Evolutionary conservation across 92 coral and sea anemone genomes (phyloP).

Genomic region (Palythoa heliodiscus): DNA sequence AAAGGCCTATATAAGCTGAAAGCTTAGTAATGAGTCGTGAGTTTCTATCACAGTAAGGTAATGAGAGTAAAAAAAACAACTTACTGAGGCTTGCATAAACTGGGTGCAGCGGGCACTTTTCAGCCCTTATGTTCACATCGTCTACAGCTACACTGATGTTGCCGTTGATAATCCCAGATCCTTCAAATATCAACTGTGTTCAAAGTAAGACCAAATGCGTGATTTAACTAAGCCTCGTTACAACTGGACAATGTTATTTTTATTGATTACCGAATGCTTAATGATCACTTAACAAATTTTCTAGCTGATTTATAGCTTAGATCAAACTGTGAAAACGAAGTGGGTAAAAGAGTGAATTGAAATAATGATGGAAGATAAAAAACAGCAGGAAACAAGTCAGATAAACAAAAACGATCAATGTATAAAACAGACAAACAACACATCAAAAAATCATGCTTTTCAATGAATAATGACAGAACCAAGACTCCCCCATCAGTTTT

Average conservation of each 20-base stretch:
- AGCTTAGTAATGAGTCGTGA: too few relatives aligned
- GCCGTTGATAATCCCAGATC: conserved; percentile 46
- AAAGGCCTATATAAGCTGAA: too few relatives aligned
- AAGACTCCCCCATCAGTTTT: too few relatives aligned
- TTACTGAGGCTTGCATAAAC: conserved; percentile 65
- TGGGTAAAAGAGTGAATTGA: neutral
- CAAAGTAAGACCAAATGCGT: neutral
- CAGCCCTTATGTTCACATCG: conserved; percentile 53
- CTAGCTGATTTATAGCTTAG: neutral
- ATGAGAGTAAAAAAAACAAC: neutral
- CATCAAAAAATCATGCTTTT: too few relatives aligned
- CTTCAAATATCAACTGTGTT: conserved; percentile 61
- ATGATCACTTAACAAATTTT: neutral
- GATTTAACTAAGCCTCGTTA: neutral
- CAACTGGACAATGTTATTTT: neutral
- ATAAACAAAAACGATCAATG: too few relatives aligned
- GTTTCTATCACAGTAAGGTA: too few relatives aligned
- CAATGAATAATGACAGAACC: too few relatives aligned
- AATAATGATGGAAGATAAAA: neutral
- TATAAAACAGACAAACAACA: too few relatives aligned
- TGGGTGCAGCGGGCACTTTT: conserved; percentile 50
- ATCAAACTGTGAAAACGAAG: neutral
- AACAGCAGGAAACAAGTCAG: neutral
- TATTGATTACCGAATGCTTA: neutral
- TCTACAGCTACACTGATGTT: conserved; percentile 60